These are phyloP conservation scores for Lucifuga dentata DNA, from an alignment of 2,113 vertebrate genomes.

Conservation along the genomic window DNA sequence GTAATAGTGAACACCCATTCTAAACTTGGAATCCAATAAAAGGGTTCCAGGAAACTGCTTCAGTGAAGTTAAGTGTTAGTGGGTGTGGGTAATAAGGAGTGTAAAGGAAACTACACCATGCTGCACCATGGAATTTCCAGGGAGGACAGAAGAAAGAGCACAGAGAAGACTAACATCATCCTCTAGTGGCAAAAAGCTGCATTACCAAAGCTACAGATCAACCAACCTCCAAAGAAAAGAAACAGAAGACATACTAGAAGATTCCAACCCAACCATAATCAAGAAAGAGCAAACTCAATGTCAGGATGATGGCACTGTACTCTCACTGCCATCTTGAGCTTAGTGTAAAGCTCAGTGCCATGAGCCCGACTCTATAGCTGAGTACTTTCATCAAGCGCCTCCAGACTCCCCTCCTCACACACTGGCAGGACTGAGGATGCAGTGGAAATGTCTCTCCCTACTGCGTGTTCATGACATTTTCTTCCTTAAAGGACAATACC, in stretches of 20 bases:
- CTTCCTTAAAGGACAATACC: too few species aligned
- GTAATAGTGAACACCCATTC: constrained; percentile 52
- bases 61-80: constrained; percentile 76
- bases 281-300: constrained; percentile 81
- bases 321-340: constrained; percentile 59
- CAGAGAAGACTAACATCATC: constrained; percentile 76
- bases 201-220: constrained; percentile 67
- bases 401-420: constrained; percentile 79
- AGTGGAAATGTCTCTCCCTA: constrained; percentile 19
- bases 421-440: constrained; percentile 78
- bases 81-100: constrained; percentile 53
- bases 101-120: constrained; percentile 66
- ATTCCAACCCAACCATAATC: constrained; percentile 76
- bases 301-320: constrained; percentile 81
- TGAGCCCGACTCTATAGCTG: constrained; percentile 81
- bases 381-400: constrained; percentile 86
- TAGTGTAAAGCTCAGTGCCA: constrained; percentile 79
- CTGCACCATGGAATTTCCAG: constrained; percentile 62
- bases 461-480: neutral
- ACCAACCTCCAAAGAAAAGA: constrained; percentile 57
- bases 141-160: constrained; percentile 78
- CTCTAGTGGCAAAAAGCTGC: constrained; percentile 69
- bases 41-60: constrained; percentile 58
- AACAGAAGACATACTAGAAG: constrained; percentile 70
- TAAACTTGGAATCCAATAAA: constrained; percentile 55